Conservation (phyloP, 2,113 vertebrate genomes). For the Saguinus imperator region DNA sequence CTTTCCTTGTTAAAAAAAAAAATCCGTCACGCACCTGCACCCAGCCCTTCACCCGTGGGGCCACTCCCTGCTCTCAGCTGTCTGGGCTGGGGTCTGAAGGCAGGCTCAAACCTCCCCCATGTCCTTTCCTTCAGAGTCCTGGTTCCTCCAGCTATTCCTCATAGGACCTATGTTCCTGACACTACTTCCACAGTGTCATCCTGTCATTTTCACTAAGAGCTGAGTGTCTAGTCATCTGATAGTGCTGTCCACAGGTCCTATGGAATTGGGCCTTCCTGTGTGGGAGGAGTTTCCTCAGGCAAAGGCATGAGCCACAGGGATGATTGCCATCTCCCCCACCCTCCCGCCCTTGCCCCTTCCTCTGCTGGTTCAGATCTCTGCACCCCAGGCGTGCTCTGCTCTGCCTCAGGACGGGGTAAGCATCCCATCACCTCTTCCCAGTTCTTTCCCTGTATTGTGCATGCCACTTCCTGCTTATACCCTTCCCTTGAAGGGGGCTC, state of each 20-base stretch:
- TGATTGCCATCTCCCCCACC: neutral
- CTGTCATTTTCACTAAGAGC: neutral
- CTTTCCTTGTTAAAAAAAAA: neutral
- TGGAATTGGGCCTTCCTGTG: neutral
- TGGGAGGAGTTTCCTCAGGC: neutral
- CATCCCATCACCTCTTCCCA: fast-evolving
- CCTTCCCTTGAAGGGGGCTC: neutral
- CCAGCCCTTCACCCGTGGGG: neutral
- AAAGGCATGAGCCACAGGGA: neutral
- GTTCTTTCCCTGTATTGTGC: neutral
- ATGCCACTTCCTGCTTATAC: neutral
- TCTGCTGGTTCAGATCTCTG: neutral
- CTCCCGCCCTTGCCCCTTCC: neutral
- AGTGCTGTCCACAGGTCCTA: neutral
- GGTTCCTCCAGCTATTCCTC: neutral
- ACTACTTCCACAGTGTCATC: neutral
- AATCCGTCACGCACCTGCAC: neutral
- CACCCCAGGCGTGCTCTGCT: neutral
- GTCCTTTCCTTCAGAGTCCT: neutral
- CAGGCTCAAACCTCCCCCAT: neutral
- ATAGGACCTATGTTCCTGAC: neutral
- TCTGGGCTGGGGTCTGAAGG: neutral
- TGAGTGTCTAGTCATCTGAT: neutral
- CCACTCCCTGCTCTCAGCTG: neutral
- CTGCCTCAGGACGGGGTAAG: neutral